Conservation (phyloP, 1,140 invertebrate species). For the Drosophila miranda region DNA sequence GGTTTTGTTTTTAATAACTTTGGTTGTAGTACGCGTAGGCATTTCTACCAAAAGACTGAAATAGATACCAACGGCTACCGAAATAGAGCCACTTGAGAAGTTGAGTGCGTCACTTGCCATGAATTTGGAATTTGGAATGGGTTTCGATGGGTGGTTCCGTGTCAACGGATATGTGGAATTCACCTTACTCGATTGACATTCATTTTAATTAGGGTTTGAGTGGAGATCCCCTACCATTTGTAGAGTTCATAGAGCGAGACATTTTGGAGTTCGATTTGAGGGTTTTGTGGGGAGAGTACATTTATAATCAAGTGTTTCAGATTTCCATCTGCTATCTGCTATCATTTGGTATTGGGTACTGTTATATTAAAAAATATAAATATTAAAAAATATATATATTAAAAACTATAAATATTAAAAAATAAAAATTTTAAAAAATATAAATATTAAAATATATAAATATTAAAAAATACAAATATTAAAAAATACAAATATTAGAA, state of each 20-base stretch:
- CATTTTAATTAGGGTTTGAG: not conserved
- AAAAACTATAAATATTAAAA: too few species aligned
- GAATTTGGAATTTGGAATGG: conserved; percentile 19
- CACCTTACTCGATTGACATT: conserved; percentile 4
- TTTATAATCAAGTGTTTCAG: too few species aligned
- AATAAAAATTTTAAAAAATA: too few species aligned
- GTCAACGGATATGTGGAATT: conserved; percentile 13
- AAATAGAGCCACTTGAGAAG: conserved; percentile 34
- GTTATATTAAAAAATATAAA: too few species aligned
- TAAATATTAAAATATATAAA: too few species aligned
- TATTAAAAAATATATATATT: too few species aligned
- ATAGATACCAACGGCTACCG: conserved; percentile 28
- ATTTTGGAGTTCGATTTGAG: not conserved
- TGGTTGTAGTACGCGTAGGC: conserved; percentile 54
- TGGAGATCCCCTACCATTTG: too few species aligned
- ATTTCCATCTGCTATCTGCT: too few species aligned
- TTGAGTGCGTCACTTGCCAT: conserved; percentile 29
- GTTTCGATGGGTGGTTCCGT: conserved; percentile 21
- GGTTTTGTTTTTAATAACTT: conserved; percentile 10
- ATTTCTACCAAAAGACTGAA: conserved; percentile 39
- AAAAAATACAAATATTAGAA: too few species aligned
- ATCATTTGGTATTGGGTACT: too few species aligned
- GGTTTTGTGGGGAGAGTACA: too few species aligned
- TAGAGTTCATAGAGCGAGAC: not conserved
- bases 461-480: too few species aligned